phyloP scores from a whole-genome alignment of 2,888 invertebrate species.

The Latheticus oryzae region DNA sequence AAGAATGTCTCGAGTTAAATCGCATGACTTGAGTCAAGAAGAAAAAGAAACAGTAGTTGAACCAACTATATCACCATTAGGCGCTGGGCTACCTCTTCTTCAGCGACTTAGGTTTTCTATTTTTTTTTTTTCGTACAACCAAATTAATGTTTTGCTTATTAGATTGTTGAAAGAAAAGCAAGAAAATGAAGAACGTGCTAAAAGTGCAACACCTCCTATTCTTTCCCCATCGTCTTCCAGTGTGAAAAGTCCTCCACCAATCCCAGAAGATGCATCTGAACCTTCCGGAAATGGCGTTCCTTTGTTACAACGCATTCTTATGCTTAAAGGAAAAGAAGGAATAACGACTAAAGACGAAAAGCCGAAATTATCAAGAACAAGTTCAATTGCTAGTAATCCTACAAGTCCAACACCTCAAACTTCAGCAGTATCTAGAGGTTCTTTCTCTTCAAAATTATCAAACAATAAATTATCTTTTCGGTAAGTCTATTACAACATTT shows the following conservation, averaged over 20 bases:
- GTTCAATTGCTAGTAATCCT: conserved; percentile 48
- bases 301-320: conserved; percentile 78
- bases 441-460: conserved; percentile 34
- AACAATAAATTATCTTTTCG: conserved; percentile 61
- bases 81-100: conserved; percentile 85
- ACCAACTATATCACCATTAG: conserved; percentile 75
- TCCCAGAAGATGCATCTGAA: conserved; percentile 66
- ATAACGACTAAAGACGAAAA: conserved; percentile 48
- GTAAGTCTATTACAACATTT: conserved; percentile 50
- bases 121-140: not conserved
- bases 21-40: conserved; percentile 74
- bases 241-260: conserved; percentile 69
- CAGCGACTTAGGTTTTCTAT: conserved; percentile 71
- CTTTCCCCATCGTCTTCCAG: conserved; percentile 72
- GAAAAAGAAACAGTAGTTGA: conserved; percentile 58
- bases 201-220: conserved; percentile 67
- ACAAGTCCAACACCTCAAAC: conserved; percentile 54
- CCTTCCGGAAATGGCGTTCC: conserved; percentile 79
- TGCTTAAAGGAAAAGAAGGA: conserved; percentile 83
- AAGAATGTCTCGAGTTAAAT: conserved; percentile 80
- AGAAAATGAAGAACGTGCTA: conserved; percentile 71
- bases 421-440: conserved; percentile 22
- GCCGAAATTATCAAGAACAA: conserved; percentile 27
- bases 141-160: conserved; percentile 1
- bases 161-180: conserved; percentile 87